Conservation (phyloP, 2,888 invertebrate genomes). For the Tetragonula carbonaria region DNA sequence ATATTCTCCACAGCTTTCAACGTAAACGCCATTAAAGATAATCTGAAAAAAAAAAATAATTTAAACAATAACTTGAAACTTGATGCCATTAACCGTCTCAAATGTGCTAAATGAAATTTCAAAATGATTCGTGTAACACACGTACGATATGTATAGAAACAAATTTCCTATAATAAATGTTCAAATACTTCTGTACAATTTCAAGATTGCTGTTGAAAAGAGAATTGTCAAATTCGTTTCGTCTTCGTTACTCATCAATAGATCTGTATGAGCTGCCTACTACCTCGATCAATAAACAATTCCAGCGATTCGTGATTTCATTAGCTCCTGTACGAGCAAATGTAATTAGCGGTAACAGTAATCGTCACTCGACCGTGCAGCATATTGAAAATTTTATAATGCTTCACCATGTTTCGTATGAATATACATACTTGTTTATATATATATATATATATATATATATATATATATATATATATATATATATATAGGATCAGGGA, state of each 20-base stretch:
- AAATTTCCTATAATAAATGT: not conserved
- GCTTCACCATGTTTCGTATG: not conserved
- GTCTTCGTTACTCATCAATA: not conserved
- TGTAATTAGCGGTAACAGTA: conserved; percentile 74
- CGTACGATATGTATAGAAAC: not conserved
- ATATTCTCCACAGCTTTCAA: not conserved
- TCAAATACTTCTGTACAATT: not conserved
- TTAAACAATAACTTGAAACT: not conserved
- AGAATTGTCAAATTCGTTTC: conserved; percentile 3
- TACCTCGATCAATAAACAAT: conserved; percentile 74
- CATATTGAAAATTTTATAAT: conserved; percentile 48
- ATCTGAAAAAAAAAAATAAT: not conserved
- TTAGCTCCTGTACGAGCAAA: conserved; percentile 62
- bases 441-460: not conserved
- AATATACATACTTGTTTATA: not conserved
- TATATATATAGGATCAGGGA: not conserved
- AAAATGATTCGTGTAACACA: not conserved
- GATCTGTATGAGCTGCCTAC: not conserved
- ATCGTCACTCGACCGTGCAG: conserved; percentile 59
- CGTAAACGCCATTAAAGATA: not conserved
- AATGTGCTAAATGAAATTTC: not conserved
- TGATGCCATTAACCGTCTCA: not conserved
- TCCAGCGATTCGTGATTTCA: conserved; percentile 61
- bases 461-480: not conserved
- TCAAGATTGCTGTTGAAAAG: conserved; percentile 12